Evolutionary conservation across 92 coral and sea anemone genomes (phyloP).

Genomic region (Epizoanthus ramosus): DNA sequence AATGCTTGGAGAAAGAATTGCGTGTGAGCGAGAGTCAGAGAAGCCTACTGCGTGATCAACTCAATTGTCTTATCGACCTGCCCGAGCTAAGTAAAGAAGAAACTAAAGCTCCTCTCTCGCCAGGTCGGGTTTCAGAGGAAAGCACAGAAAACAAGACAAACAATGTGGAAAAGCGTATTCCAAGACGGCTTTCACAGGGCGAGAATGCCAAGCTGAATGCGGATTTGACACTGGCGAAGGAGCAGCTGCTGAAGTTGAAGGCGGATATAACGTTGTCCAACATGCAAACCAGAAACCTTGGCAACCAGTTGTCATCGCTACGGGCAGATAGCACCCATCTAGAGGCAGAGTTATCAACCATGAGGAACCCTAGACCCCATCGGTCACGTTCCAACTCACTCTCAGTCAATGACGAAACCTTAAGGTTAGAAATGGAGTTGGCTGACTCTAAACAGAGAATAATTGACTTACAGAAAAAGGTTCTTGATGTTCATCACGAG

Average conservation of each 20-base stretch:
- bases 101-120: not conserved
- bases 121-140: not conserved
- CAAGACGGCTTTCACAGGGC: constrained; percentile 25
- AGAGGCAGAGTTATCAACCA: constrained; percentile 79
- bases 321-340: constrained; percentile 88
- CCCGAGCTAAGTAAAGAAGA: constrained; percentile 5
- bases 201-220: constrained; percentile 80
- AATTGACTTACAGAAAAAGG: constrained; percentile 77
- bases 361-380: constrained; percentile 56
- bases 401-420: constrained; percentile 53
- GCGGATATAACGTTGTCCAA: constrained; percentile 82
- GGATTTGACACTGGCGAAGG: constrained; percentile 86
- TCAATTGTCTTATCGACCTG: constrained; percentile 18
- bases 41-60: constrained; percentile 19
- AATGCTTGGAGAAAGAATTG: constrained; percentile 21
- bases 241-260: constrained; percentile 86
- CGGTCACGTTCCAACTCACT: constrained; percentile 50
- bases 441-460: constrained; percentile 80
- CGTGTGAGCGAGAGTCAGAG: constrained; percentile 40
- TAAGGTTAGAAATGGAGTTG: constrained; percentile 77
- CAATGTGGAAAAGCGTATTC: not conserved
- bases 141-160: not conserved
- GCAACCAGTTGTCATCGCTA: constrained; percentile 75
- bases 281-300: constrained; percentile 78
- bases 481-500: constrained; percentile 71